A percentile compares a stretch with the other conserved stretches of the same genome.
Evolutionary conservation across 2,113 vertebrate species (phyloP).

Genomic region (Lepisosteus osseus): DNA sequence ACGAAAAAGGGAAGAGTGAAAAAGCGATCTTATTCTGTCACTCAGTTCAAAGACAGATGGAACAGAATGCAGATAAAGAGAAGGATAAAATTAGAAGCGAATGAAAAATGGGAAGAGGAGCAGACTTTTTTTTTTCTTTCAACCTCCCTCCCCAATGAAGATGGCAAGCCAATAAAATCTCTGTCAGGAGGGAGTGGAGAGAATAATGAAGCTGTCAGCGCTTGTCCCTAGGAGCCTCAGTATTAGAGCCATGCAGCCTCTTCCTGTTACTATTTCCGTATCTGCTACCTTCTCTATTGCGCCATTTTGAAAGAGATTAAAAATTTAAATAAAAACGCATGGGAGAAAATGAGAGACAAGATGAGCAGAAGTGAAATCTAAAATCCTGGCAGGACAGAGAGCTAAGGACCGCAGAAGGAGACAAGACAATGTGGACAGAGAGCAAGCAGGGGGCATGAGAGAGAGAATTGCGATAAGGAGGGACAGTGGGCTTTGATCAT

Average conservation of each 20-base stretch:
- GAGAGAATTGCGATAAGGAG: not conserved
- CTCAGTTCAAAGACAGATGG: not conserved
- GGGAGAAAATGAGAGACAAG: not conserved
- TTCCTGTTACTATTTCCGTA: not conserved
- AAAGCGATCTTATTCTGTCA: slow-evolving; percentile 5
- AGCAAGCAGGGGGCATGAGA: not conserved
- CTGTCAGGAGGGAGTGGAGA: slow-evolving; percentile 21
- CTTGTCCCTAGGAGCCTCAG: slow-evolving; percentile 3
- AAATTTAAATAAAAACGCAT: not conserved
- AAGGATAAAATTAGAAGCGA: slow-evolving; percentile 26
- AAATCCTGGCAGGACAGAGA: not conserved
- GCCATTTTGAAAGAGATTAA: not conserved
- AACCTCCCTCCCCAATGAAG: not conserved
- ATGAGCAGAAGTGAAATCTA: not conserved
- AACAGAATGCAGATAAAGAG: slow-evolving; percentile 21
- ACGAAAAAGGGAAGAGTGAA: not conserved
- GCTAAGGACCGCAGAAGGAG: not conserved
- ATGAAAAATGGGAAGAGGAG: slow-evolving; percentile 23
- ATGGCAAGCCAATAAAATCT: slow-evolving; percentile 18
- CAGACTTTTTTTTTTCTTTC: not conserved
- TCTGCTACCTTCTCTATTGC: not conserved
- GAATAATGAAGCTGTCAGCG: slow-evolving; percentile 27
- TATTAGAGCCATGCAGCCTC: not conserved
- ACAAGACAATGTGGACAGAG: not conserved
- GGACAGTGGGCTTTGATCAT: not conserved